Conservation (phyloP, 2,113 vertebrate species). For the Numenius arquata region DNA sequence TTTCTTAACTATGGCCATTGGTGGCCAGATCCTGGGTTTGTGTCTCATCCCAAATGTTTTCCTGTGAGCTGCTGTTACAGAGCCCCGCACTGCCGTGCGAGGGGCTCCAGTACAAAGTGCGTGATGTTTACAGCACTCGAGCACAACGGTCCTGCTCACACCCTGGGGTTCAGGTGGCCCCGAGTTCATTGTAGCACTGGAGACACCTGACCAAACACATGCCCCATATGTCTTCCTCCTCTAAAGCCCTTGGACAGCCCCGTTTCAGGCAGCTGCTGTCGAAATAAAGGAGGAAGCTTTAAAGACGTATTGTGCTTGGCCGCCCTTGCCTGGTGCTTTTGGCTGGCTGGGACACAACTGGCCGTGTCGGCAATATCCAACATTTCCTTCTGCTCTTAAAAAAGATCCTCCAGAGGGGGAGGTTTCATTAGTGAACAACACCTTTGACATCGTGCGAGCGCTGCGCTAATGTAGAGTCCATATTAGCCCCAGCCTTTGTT, state of each 20-base stretch:
- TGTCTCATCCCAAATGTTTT: neutral
- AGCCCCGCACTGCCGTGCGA: neutral
- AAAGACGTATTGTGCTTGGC: conserved; percentile 45
- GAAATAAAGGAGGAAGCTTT: neutral
- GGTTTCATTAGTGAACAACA: neutral
- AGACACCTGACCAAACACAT: conserved; percentile 2
- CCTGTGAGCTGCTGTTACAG: neutral
- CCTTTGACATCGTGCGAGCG: neutral
- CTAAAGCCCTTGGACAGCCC: neutral
- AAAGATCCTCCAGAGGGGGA: neutral
- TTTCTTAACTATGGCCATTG: neutral
- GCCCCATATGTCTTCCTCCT: neutral
- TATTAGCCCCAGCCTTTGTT: neutral
- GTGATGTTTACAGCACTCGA: too few species aligned
- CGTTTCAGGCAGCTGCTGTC: neutral
- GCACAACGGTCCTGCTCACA: too few species aligned
- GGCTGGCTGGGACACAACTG: neutral
- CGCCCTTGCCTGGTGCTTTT: neutral
- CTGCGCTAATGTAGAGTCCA: neutral
- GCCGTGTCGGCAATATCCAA: neutral
- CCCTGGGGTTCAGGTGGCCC: neutral
- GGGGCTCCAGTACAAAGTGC: neutral
- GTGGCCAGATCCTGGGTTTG: neutral
- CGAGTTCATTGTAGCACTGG: neutral
- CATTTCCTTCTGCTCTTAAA: neutral